These are phyloP conservation scores for Archegozetes longisetosus DNA, from an alignment of 1,140 invertebrate species.

Conservation along the genomic window DNA sequence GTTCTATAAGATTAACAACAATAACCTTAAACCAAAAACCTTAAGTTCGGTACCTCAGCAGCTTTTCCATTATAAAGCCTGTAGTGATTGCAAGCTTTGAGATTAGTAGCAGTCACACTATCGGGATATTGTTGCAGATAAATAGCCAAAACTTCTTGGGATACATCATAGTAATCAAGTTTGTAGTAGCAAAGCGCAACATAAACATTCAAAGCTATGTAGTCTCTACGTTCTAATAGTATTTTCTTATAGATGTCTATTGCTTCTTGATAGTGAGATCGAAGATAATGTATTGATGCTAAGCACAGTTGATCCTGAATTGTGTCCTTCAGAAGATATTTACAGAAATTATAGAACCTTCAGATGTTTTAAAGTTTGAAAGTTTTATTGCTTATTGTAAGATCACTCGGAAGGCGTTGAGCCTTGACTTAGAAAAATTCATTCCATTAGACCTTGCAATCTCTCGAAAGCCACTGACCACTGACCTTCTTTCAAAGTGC, in stretches of 20 bases:
- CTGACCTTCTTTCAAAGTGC: too few relatives aligned
- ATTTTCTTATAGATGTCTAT: slow-evolving; percentile 97
- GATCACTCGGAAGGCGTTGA: too few relatives aligned
- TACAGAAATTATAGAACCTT: too few relatives aligned
- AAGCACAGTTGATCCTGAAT: slow-evolving; percentile 88
- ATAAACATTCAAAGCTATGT: slow-evolving; percentile 87
- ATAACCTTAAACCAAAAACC: slow-evolving; percentile 17
- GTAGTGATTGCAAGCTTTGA: slow-evolving; percentile 79
- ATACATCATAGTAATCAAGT: slow-evolving; percentile 59
- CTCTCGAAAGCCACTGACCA: too few relatives aligned
- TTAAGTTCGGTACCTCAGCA: slow-evolving; percentile 49
- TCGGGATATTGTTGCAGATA: slow-evolving; percentile 85
- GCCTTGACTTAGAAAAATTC: too few relatives aligned
- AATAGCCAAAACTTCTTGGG: slow-evolving; percentile 80
- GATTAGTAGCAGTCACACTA: slow-evolving; percentile 83
- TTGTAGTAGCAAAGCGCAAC: slow-evolving; percentile 96
- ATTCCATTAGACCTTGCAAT: too few relatives aligned
- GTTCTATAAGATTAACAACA: slow-evolving; percentile 22
- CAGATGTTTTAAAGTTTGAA: too few relatives aligned
- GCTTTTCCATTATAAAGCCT: slow-evolving; percentile 84
- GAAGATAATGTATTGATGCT: slow-evolving; percentile 87
- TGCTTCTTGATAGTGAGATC: slow-evolving; percentile 92
- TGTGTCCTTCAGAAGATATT: slow-evolving; percentile 47
- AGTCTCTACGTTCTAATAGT: slow-evolving; percentile 80
- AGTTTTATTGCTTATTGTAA: too few relatives aligned